These are phyloP conservation scores for Luffia ferchaultella DNA, from an alignment of 2,888 invertebrate genomes.

Conservation along the genomic window DNA sequence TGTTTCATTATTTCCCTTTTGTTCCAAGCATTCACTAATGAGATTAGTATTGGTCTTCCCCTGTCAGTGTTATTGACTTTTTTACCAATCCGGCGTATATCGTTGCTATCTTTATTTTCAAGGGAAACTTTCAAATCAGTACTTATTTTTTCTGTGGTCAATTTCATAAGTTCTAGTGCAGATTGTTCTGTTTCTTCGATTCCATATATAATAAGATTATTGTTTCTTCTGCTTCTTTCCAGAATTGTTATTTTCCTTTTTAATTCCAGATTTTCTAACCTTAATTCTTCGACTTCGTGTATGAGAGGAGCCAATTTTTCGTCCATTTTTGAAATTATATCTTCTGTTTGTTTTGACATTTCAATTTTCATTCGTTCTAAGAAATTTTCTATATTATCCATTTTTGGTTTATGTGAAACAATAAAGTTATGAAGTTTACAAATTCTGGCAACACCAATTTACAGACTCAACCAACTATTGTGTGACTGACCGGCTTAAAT, in stretches of 20 bases:
- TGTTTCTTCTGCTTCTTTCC: conserved; percentile 4
- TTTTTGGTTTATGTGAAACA: too few species aligned
- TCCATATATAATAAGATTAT: conserved; percentile 5
- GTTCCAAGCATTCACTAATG: neutral
- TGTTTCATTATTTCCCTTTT: neutral
- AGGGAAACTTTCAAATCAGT: neutral
- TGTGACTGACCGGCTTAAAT: too few species aligned
- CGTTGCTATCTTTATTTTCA: neutral
- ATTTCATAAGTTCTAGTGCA: neutral
- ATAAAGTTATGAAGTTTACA: too few species aligned
- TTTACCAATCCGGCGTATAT: neutral
- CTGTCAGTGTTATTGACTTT: neutral
- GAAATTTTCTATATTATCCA: conserved; percentile 6
- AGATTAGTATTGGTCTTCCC: neutral
- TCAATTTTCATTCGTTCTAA: conserved; percentile 11
- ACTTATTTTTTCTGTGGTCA: neutral
- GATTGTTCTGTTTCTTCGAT: neutral
- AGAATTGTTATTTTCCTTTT: conserved; percentile 2
- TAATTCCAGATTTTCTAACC: neutral
- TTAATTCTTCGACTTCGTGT: conserved; percentile 2
- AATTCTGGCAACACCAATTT: too few species aligned
- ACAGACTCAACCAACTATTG: too few species aligned
- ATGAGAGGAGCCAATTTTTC: conserved; percentile 10
- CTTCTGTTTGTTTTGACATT: conserved; percentile 11
- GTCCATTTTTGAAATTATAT: conserved; percentile 9